A percentile compares a stretch with the other conserved stretches of the same genome.
Evolutionary conservation across 2,888 invertebrate genomes (phyloP).

Genomic region (Andrena minutula): DNA sequence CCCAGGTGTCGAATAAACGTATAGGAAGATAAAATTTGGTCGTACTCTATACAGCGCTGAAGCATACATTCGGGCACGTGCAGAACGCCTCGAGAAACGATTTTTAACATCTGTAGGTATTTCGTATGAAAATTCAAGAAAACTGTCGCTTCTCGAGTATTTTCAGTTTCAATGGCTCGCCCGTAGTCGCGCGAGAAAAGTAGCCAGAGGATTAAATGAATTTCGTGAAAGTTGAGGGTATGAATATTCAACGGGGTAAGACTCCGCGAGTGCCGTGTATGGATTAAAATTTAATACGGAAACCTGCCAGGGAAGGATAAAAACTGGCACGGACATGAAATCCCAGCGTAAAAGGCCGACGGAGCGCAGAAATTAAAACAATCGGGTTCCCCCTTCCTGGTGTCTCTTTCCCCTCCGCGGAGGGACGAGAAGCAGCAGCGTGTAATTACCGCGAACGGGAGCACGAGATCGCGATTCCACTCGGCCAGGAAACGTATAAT

Average conservation of each 20-base stretch:
- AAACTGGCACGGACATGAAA: conserved; percentile 22
- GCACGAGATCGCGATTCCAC: conserved; percentile 71
- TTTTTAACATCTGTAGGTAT: conserved; percentile 27
- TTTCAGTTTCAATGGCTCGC: neutral
- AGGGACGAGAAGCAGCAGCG: conserved; percentile 62
- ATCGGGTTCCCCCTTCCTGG: conserved; percentile 33
- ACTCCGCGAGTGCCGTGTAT: neutral
- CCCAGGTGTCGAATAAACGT: conserved; percentile 47
- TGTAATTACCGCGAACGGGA: conserved; percentile 71
- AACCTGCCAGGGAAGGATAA: neutral
- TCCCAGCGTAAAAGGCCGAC: conserved; percentile 10
- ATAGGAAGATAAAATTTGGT: conserved; percentile 33
- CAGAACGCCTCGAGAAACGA: conserved; percentile 47
- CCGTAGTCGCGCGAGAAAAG: neutral
- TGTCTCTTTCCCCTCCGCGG: neutral
- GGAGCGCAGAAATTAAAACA: conserved; percentile 68
- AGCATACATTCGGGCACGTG: conserved; percentile 20
- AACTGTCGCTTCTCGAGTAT: neutral
- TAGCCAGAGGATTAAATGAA: neutral
- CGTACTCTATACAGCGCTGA: conserved; percentile 18
- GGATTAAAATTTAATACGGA: neutral
- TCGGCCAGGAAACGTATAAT: conserved; percentile 74
- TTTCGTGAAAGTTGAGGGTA: neutral
- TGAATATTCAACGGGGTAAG: conserved; percentile 7
- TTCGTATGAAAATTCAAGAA: neutral